Conservation (phyloP, 2,888 invertebrate genomes). For the Spisula solida region DNA sequence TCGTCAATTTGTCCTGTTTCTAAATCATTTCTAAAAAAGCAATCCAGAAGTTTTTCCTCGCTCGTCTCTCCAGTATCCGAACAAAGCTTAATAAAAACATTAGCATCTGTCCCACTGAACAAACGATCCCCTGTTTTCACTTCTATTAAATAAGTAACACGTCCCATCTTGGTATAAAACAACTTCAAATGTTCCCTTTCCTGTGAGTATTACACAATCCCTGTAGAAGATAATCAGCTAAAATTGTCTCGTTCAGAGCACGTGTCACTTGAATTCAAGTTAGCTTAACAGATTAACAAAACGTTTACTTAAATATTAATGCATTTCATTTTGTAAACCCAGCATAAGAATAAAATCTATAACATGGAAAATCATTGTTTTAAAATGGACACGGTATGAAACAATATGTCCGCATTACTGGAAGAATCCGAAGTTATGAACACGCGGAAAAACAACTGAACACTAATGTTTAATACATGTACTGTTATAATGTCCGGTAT, state of each 20-base stretch:
- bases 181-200: not conserved
- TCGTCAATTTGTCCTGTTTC: constrained; percentile 85
- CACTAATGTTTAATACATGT: too few relatives aligned
- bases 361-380: too few relatives aligned
- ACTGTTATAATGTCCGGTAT: too few relatives aligned
- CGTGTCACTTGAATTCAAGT: not conserved
- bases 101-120: constrained; percentile 87
- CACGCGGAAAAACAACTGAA: too few relatives aligned
- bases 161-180: constrained; percentile 8
- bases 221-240: not conserved
- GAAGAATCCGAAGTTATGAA: too few relatives aligned
- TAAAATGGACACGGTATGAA: too few relatives aligned
- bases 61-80: constrained; percentile 84
- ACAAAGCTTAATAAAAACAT: constrained; percentile 85
- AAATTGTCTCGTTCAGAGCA: not conserved
- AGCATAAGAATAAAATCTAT: too few relatives aligned
- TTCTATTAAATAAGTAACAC: constrained; percentile 67
- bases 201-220: not conserved
- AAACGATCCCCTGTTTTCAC: constrained; percentile 88
- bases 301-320: too few relatives aligned
- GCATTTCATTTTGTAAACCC: too few relatives aligned
- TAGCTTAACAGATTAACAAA: too few relatives aligned
- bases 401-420: too few relatives aligned
- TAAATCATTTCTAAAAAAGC: constrained; percentile 82
- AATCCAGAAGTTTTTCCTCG: constrained; percentile 83